These are phyloP conservation scores for Orcinus orca DNA, from an alignment of 2,113 vertebrate species.

Conservation along the genomic window DNA sequence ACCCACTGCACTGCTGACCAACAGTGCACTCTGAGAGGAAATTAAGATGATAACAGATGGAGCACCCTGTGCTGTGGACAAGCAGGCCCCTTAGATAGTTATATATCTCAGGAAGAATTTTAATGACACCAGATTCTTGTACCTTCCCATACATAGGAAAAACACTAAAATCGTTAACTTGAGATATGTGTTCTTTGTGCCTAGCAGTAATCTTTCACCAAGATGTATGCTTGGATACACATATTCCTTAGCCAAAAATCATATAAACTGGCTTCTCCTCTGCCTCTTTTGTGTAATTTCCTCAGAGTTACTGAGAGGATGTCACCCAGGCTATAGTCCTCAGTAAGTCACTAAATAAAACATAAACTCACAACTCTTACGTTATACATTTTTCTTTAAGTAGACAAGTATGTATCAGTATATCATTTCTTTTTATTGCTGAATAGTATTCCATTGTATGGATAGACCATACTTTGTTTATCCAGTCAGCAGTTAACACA, in stretches of 20 bases:
- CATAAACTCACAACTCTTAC: not conserved
- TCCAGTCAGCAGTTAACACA: too few species aligned
- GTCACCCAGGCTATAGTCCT: not conserved
- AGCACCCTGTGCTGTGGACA: not conserved
- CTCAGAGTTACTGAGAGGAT: not conserved
- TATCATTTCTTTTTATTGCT: not conserved
- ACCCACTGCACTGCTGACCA: not conserved
- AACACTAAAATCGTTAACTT: not conserved
- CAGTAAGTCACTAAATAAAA: not conserved
- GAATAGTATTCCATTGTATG: not conserved
- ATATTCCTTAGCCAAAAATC: not conserved
- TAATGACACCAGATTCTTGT: not conserved
- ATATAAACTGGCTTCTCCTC: not conserved
- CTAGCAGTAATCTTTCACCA: not conserved
- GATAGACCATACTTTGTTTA: too few species aligned
- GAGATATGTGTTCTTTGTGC: not conserved
- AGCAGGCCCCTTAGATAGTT: not conserved
- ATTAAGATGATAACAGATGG: not conserved
- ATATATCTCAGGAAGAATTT: not conserved
- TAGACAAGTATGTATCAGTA: not conserved
- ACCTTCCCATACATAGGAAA: not conserved
- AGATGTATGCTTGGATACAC: not conserved
- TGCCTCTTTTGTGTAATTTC: not conserved
- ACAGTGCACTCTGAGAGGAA: not conserved
- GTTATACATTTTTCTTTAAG: not conserved